Base-by-base conservation (phyloP, 2,113 vertebrate genomes). In the Corythornis madagascariensis region DNA sequence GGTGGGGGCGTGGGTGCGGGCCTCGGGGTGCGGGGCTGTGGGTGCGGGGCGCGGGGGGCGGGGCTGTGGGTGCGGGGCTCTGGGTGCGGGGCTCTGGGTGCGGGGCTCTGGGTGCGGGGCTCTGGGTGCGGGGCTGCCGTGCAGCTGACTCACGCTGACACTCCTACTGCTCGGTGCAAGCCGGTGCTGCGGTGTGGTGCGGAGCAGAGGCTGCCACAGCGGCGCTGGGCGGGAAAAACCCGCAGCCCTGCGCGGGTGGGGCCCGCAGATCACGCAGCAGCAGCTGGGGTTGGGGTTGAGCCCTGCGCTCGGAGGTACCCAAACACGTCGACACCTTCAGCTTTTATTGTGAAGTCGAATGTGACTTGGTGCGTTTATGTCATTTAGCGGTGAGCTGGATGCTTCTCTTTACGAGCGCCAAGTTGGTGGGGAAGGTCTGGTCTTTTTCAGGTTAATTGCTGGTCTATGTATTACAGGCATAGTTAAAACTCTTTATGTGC, bases 241-340 rank as follows among this genome's bases (percentile, higher is more conserved):
- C 42, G n/a, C 19, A 0, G 1, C 8, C 11, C 31, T 3, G 7
- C 14, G 11, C 7, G 14, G 48, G 12, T 4, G 1, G 24, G 69
- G 29, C 16, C 38, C 4, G 8, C 13, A 3, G 13, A 0, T 7
- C 73, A 1, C 7, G 5, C 15, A 2, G 9, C 38, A 38, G 38
- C 9, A 38, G 38, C 38, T 38, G 38, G 38, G 38, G 38, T 38
- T 38, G 11, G 38, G 38, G 38, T 38, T 22, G 5, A 10, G 35
- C n/a, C 3, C 20, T 8, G n/a, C 15, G 0, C 21, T 45, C 42
- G 0, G 45, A 8, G 9, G 28, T 2, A 1, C 2, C 2, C 9
- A 3, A 16, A 4, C 15, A 1, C 3, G 18, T 48, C 50, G 4
- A 4, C 18, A 3, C 16, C 12, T 28, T 10, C 26, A 22, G 52